A percentile compares a stretch with the other conserved stretches of the same genome.
These are phyloP conservation scores for Spilosoma lubricipeda DNA, from an alignment of 2,888 invertebrate species.

Conservation along the genomic window DNA sequence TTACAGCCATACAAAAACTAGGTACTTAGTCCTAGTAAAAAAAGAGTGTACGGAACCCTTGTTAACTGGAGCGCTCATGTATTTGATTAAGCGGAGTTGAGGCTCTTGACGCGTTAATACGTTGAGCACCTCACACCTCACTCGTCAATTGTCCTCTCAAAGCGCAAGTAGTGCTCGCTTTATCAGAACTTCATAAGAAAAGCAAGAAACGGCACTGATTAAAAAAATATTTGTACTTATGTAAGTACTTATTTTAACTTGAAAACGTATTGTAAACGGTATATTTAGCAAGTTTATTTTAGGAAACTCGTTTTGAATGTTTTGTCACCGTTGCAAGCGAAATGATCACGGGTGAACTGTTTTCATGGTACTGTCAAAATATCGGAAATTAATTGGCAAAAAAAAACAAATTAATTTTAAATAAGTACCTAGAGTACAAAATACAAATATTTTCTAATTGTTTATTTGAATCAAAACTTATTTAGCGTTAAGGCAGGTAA, in stretches of 20 bases:
- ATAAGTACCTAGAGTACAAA: no score
- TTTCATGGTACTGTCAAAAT: no score
- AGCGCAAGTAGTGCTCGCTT: slow-evolving; percentile 54
- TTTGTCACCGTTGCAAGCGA: neutral
- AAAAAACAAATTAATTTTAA: no score
- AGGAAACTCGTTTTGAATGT: neutral
- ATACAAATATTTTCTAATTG: no score
- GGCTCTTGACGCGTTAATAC: slow-evolving; percentile 54
- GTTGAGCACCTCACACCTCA: slow-evolving; percentile 53
- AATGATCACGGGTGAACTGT: no score
- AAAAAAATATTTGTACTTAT: slow-evolving; percentile 55
- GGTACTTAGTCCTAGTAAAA: neutral
- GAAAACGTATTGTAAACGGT: neutral
- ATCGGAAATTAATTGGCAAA: no score
- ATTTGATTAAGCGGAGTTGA: slow-evolving; percentile 58
- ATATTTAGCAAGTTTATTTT: neutral
- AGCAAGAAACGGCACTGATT: slow-evolving; percentile 55
- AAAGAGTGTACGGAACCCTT: neutral
- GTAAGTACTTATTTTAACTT: slow-evolving; percentile 41
- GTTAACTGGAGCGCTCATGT: slow-evolving; percentile 5
- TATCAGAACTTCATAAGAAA: slow-evolving; percentile 52
- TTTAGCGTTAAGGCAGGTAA: no score
- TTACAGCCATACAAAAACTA: neutral
- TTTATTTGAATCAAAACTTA: no score
- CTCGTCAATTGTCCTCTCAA: slow-evolving; percentile 71